phyloP scores from a whole-genome alignment of 2,888 invertebrate species.

The Pandemis cinnamomeana region DNA sequence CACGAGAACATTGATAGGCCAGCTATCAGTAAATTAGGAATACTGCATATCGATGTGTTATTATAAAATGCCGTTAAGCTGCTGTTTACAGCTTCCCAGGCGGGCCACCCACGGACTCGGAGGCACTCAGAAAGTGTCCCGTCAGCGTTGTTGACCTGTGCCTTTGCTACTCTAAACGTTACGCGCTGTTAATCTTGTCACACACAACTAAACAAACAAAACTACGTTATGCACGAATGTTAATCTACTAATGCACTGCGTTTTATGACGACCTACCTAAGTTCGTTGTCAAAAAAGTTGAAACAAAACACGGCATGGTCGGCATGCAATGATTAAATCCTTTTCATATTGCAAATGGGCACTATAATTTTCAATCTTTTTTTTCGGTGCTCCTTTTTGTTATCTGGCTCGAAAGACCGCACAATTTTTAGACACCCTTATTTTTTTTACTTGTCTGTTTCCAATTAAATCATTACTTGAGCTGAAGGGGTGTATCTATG shows the following conservation, averaged over 20 bases:
- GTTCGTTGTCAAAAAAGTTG: background rate
- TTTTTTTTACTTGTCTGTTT: too few species aligned
- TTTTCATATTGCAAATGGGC: too few species aligned
- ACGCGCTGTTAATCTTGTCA: conserved; percentile 68
- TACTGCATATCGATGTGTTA: background rate
- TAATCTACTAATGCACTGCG: conserved; percentile 35
- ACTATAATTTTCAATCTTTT: too few species aligned
- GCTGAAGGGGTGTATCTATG: too few species aligned
- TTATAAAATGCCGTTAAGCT: conserved; percentile 31
- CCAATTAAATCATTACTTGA: too few species aligned
- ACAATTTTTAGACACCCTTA: too few species aligned
- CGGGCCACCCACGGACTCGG: conserved; percentile 72
- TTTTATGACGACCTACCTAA: background rate
- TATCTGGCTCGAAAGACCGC: too few species aligned
- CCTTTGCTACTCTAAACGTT: conserved; percentile 70
- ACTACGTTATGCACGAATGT: conserved; percentile 26
- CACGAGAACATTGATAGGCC: background rate
- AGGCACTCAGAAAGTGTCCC: conserved; percentile 61
- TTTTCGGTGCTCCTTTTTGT: too few species aligned
- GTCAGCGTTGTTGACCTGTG: conserved; percentile 72
- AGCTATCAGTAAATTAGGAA: background rate
- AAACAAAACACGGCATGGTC: background rate
- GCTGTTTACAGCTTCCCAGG: conserved; percentile 24
- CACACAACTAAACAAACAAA: conserved; percentile 42
- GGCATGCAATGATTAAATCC: too few species aligned